Percentiles rank a stretch among this genome's conserved stretches.
Evolutionary conservation across 1,140 invertebrate genomes (phyloP).

Genomic region (Wasmannia auropunctata): DNA sequence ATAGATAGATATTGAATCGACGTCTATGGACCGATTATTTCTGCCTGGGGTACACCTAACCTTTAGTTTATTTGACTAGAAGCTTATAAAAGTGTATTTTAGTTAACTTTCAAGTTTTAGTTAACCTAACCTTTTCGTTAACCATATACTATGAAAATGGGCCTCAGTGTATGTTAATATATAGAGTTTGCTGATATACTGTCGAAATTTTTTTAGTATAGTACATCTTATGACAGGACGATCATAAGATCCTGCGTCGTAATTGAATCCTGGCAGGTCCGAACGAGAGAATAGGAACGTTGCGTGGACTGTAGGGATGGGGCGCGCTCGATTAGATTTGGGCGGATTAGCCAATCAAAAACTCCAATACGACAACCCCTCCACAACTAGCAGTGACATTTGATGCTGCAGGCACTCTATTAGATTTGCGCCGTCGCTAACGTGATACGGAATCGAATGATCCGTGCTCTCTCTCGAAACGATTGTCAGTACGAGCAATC

Average conservation of each 20-base stretch:
- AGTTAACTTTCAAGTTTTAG: too few relatives aligned
- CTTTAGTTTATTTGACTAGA: too few relatives aligned
- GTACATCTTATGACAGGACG: conserved; percentile 29
- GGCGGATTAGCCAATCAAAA: conserved; percentile 85
- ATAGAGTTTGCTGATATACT: neutral
- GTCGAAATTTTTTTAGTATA: conserved; percentile 15
- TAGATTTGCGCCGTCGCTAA: conserved; percentile 83
- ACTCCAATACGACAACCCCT: conserved; percentile 82
- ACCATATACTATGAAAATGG: too few relatives aligned
- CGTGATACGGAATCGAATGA: conserved; percentile 84
- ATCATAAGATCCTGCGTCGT: conserved; percentile 68
- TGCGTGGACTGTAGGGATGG: conserved; percentile 50
- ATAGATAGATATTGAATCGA: too few relatives aligned
- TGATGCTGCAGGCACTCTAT: conserved; percentile 83
- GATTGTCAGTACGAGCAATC: conserved; percentile 71
- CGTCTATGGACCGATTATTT: too few relatives aligned
- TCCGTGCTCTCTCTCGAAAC: conserved; percentile 78
- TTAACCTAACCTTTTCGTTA: too few relatives aligned
- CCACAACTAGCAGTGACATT: conserved; percentile 81
- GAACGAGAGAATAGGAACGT: conserved; percentile 55
- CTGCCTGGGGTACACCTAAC: too few relatives aligned
- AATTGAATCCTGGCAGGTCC: conserved; percentile 70
- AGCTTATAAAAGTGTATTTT: too few relatives aligned
- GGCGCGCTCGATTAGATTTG: conserved; percentile 83
- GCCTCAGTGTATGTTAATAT: too few relatives aligned